Evolutionary conservation across 2,797 vertebrate genomes (phyloP), one percentile per base, ranked within the genome.

Genomic region (Natrix natrix): DNA sequence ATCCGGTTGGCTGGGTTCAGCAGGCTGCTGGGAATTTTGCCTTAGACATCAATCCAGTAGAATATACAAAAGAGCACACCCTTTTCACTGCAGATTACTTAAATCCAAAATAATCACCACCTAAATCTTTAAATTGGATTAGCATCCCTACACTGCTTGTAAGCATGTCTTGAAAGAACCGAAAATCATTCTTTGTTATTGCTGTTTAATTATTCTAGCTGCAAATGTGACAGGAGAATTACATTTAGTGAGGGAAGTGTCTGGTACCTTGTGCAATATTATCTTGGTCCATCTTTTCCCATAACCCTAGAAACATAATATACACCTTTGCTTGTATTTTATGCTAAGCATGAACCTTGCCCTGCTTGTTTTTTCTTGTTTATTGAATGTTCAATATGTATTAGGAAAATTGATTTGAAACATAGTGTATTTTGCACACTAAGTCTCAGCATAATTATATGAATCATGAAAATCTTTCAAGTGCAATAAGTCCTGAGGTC

Each of bases 91-190:
- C 10, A 1, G 28, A 88, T 56, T 93, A 88, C 86, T 22, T 60
- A 91, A 93, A 93, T 91, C 63, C 37, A 22, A 32, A 93, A 93
- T 93, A 83, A 93, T 89, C 78, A 86, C 24, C 48, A 56, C n/a
- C n/a, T 37, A 87, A 87, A 89, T 89, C 63, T 60, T 52, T 89
- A 88, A 83, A 74, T 56, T 83, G 66, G 86, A 91, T 93, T 93
- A 93, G 55, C 17, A 78, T 74, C 63, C 86, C 56, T 66, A 55
- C 13, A 54, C 28, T 59, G 57, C 28, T 90, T 28, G 32, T 61
- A 88, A 88, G 55, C n/a, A 43, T 87, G 52, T 56, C 17, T 60
- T 32, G 26, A 57, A 93, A 69, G 55, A 88, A 22, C 59, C 43
- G 26, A 59, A 87, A 57, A 57, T 24, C 60, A 74, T n/a, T 37